Evolutionary conservation across 2,888 invertebrate genomes (phyloP).

Genomic region (Ecdyonurus torrentis): DNA sequence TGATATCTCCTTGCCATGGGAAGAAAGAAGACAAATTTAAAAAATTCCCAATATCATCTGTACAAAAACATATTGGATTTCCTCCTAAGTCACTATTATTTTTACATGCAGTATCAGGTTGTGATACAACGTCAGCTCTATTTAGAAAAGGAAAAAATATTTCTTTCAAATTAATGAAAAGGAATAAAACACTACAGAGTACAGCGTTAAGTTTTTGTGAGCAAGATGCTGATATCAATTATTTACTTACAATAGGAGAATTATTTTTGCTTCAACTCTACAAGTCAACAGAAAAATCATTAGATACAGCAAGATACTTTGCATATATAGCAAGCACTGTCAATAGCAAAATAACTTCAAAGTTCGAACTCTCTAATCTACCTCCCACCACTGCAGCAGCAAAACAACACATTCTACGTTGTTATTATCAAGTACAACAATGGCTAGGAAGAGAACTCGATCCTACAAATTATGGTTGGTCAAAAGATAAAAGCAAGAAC

Average conservation of each 20-base stretch:
- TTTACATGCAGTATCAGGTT: neutral
- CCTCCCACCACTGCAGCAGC: neutral
- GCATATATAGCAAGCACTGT: neutral
- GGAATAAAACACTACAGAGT: neutral
- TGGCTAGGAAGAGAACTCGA: neutral
- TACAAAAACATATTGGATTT: neutral
- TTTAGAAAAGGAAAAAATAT: neutral
- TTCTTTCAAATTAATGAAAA: neutral
- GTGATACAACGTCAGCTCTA: neutral
- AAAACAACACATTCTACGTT: neutral
- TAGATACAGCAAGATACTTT: neutral
- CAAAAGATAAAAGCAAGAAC: neutral
- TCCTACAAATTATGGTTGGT: neutral
- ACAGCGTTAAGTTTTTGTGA: neutral
- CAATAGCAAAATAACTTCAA: neutral
- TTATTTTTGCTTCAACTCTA: neutral
- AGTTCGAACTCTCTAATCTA: neutral
- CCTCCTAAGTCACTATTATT: neutral
- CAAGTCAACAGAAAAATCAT: neutral
- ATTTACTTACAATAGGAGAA: neutral
- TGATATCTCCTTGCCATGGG: too few species aligned
- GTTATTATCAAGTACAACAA: conserved; percentile 1
- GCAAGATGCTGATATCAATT: neutral
- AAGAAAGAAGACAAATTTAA: too few species aligned
- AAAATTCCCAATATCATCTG: too few species aligned